A percentile compares a stretch with the other conserved stretches of the same genome.
phyloP scores from a whole-genome alignment of 2,888 invertebrate genomes.

The Acleris holmiana region DNA sequence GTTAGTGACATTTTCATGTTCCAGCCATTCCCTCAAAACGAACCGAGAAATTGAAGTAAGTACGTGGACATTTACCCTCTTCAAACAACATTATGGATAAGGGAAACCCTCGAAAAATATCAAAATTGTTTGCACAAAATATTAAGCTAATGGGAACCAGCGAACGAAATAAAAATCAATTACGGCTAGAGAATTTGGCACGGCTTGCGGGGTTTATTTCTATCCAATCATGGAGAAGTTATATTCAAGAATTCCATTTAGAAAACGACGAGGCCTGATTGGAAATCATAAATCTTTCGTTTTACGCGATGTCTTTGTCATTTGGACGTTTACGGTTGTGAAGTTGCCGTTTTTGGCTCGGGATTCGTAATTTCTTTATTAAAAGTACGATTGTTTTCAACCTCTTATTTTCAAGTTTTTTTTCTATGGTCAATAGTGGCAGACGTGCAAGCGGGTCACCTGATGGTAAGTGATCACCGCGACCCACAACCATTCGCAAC shows the following conservation, averaged over 20 bases:
- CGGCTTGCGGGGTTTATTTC: neutral
- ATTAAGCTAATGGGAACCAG: neutral
- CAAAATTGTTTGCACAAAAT: neutral
- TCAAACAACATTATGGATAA: constrained; percentile 7
- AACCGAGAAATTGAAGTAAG: neutral
- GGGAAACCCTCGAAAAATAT: neutral
- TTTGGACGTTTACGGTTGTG: neutral
- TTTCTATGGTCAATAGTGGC: no score
- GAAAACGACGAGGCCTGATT: neutral
- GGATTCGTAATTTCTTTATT: neutral
- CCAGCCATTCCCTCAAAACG: neutral
- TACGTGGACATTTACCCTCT: constrained; percentile 11
- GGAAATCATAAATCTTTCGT: constrained; percentile 8
- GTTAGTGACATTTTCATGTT: no score
- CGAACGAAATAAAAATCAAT: constrained; percentile 10
- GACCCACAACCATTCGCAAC: no score
- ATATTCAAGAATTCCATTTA: constrained; percentile 7
- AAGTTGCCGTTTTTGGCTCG: neutral
- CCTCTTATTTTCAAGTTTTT: no score
- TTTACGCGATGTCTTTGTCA: neutral
- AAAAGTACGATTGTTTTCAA: no score
- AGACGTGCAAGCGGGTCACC: no score
- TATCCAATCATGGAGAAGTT: constrained; percentile 7
- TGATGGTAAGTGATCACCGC: no score
- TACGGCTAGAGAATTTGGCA: constrained; percentile 2